phyloP scores from a whole-genome alignment of 2,888 invertebrate species.

The Ernsta delagoae region DNA sequence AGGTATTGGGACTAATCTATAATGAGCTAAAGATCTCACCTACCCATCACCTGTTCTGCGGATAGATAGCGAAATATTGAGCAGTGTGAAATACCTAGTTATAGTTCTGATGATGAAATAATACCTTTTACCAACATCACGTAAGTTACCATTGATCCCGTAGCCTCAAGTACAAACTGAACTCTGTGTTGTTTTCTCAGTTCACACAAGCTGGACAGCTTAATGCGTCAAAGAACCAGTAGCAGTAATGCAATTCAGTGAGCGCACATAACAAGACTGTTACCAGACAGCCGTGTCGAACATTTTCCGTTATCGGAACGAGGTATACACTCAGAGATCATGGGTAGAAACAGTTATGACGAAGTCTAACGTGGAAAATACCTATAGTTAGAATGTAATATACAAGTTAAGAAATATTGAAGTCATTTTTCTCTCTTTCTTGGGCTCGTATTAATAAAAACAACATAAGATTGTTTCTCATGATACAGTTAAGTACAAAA shows the following conservation, averaged over 20 bases:
- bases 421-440: too few species aligned
- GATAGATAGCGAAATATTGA: too few species aligned
- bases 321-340: background rate
- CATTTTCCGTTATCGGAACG: constrained; percentile 25
- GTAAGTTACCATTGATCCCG: background rate
- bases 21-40: too few species aligned
- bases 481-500: too few species aligned
- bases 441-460: too few species aligned
- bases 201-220: constrained; percentile 16
- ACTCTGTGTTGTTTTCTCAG: constrained; percentile 7
- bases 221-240: constrained; percentile 24
- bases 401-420: too few species aligned
- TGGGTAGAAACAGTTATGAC: constrained; percentile 4
- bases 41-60: too few species aligned
- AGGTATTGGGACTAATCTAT: too few species aligned
- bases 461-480: too few species aligned
- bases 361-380: background rate
- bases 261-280: constrained; percentile 28
- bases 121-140: too few species aligned
- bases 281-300: constrained; percentile 27
- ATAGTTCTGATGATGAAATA: background rate
- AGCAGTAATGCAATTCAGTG: constrained; percentile 29
- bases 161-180: background rate
- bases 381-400: too few species aligned
- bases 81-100: too few species aligned